Evolutionary conservation across 2,797 vertebrate genomes (phyloP).

Genomic region (Hydrophis major): DNA sequence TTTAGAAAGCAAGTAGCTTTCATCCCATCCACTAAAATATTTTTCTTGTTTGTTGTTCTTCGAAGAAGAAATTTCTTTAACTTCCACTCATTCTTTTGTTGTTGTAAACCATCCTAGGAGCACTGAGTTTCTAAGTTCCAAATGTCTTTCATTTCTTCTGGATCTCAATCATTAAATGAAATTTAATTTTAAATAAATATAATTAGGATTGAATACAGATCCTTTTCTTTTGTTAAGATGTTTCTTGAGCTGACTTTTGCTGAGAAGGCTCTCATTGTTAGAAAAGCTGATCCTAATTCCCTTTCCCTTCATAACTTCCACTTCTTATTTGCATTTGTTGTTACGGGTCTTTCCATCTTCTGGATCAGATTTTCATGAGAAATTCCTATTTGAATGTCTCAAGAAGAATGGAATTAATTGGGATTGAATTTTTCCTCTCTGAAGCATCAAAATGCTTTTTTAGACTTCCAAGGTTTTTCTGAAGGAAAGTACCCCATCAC

Average conservation of each 20-base stretch:
- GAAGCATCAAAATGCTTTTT: not conserved
- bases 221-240: not conserved
- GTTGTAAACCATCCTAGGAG: conserved; percentile 7
- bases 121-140: not conserved
- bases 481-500: too few relatives aligned
- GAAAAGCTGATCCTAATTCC: too few relatives aligned
- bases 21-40: accelerated
- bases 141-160: not conserved
- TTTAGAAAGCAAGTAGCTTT: not conserved
- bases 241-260: not conserved
- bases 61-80: not conserved
- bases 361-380: not conserved
- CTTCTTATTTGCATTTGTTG: not conserved
- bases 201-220: not conserved
- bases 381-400: not conserved
- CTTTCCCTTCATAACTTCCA: not conserved
- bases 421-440: not conserved
- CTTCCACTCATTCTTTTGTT: not conserved
- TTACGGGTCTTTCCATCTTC: too few relatives aligned
- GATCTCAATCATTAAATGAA: not conserved
- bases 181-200: not conserved
- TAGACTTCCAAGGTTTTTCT: not conserved
- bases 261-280: not conserved
- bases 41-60: not conserved
- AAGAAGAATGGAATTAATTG: not conserved